A percentile compares a stretch with the other conserved stretches of the same genome.
phyloP scores from a whole-genome alignment of 2,113 vertebrate species.

The Grus americana region DNA sequence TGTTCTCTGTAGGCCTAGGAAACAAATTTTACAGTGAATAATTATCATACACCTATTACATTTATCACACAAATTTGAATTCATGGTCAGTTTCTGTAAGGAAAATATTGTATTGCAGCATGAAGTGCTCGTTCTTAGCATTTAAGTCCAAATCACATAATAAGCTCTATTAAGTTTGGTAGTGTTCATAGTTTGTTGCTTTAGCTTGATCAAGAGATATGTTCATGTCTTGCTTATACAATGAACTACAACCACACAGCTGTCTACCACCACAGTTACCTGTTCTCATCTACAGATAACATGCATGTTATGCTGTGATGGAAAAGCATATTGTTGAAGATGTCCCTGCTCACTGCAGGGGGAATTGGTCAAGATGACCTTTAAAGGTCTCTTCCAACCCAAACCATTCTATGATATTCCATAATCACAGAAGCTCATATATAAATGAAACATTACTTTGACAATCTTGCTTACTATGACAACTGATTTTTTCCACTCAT shows the following conservation, averaged over 20 bases:
- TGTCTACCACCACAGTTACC: not conserved
- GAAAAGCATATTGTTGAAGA: not conserved
- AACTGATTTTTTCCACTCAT: not conserved
- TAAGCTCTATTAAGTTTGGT: not conserved
- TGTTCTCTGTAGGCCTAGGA: constrained; percentile 85
- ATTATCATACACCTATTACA: not conserved
- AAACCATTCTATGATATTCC: not conserved
- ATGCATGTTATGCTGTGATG: not conserved
- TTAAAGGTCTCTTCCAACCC: not conserved
- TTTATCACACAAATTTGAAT: not conserved
- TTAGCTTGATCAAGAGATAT: not conserved
- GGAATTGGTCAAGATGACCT: not conserved
- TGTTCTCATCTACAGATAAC: not conserved
- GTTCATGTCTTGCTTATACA: not conserved
- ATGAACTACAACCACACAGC: not conserved
- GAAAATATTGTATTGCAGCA: not conserved
- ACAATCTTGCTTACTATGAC: not conserved
- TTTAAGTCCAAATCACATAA: not conserved
- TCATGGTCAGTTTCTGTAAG: not conserved
- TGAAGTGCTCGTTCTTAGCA: not conserved
- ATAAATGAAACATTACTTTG: not conserved
- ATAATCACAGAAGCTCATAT: not conserved
- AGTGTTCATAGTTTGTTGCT: not conserved
- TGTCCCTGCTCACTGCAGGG: not conserved
- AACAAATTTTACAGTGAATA: constrained; percentile 6